phyloP scores from a whole-genome alignment of 2,113 vertebrate genomes.

The Lasiurus borealis region DNA sequence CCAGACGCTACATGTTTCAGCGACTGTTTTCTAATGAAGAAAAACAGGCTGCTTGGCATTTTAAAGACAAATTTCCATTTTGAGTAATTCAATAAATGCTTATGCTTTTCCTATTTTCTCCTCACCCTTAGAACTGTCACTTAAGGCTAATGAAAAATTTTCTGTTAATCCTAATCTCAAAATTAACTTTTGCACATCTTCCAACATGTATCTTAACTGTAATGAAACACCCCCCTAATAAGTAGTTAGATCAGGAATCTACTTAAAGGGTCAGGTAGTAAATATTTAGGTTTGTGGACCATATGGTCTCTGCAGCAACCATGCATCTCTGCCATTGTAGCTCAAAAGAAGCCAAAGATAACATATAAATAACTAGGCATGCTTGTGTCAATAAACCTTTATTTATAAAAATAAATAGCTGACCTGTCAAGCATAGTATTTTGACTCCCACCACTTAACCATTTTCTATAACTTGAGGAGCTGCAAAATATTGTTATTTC shows the following conservation, averaged over 20 bases:
- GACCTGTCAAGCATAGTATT: neutral
- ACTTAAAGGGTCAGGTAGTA: neutral
- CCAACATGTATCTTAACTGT: constrained; percentile 23
- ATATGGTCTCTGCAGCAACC: neutral
- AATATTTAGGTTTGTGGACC: neutral
- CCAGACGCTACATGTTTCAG: constrained; percentile 62
- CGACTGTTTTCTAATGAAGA: constrained; percentile 71
- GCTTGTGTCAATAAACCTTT: constrained; percentile 10
- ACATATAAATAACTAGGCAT: neutral
- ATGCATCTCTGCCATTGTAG: neutral
- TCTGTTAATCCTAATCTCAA: constrained; percentile 49
- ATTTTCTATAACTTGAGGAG: neutral
- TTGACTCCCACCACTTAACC: neutral
- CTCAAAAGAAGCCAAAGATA: neutral
- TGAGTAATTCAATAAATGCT: constrained; percentile 62
- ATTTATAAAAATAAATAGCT: neutral
- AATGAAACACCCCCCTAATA: neutral
- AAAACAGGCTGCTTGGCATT: constrained; percentile 69
- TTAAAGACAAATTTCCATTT: constrained; percentile 73
- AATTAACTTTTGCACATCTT: neutral
- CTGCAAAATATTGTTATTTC: neutral
- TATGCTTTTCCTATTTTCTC: neutral
- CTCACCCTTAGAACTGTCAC: neutral
- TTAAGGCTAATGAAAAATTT: constrained; percentile 4
- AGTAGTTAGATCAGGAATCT: neutral